Conservation (phyloP, 2,113 vertebrate species). For the Etia nguti region DNA sequence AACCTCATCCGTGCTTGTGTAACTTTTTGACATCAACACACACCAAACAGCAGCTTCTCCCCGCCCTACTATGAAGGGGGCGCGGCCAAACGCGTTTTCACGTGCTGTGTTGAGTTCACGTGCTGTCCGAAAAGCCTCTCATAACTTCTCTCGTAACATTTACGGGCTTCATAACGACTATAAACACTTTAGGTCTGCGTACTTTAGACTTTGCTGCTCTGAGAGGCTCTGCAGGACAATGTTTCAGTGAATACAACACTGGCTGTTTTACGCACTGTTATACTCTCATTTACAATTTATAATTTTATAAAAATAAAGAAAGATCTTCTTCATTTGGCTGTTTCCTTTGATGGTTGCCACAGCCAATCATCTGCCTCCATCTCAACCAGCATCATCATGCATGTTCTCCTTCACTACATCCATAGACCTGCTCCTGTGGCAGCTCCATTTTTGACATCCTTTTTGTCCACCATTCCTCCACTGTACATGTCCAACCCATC, state of each 20-base stretch:
- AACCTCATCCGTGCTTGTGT: slow-evolving; percentile 59
- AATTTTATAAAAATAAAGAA: neutral
- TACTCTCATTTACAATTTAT: neutral
- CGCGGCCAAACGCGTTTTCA: slow-evolving; percentile 11
- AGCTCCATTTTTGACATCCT: neutral
- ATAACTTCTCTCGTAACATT: neutral
- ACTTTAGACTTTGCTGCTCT: neutral
- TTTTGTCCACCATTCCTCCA: neutral
- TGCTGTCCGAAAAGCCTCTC: neutral
- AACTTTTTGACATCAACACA: slow-evolving; percentile 64
- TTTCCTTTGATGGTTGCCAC: neutral
- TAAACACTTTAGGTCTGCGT: neutral
- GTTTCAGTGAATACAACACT: neutral
- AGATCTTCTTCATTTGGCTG: neutral
- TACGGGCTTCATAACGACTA: neutral
- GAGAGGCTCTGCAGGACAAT: neutral
- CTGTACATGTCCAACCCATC: neutral
- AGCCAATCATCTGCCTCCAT: neutral
- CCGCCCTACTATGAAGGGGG: slow-evolving; percentile 66
- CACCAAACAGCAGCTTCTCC: slow-evolving; percentile 11
- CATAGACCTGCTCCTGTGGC: neutral
- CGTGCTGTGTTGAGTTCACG: neutral
- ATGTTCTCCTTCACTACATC: neutral
- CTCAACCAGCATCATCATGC: neutral
- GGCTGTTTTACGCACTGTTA: neutral